Evolutionary conservation across 2,888 invertebrate species (phyloP).

Genomic region (Plagiodera versicolora): DNA sequence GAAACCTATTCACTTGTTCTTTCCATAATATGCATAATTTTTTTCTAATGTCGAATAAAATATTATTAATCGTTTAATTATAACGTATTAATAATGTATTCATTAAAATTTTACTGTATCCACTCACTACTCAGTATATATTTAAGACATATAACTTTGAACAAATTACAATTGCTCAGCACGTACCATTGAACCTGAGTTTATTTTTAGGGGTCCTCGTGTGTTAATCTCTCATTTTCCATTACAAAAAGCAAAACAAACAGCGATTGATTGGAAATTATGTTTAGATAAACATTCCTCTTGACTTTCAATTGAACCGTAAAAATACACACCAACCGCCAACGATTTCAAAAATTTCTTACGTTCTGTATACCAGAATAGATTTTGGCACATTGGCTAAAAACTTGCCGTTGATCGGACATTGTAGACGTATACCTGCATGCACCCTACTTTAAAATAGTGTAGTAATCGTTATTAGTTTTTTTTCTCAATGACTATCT

Average conservation of each 20-base stretch:
- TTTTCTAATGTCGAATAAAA: no score
- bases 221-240: not conserved
- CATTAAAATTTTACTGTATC: no score
- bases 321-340: conserved; percentile 2
- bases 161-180: no score
- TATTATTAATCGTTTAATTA: no score
- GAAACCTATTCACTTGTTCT: no score
- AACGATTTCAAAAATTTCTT: conserved; percentile 16
- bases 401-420: conserved; percentile 27
- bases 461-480: no score
- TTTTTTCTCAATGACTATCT: conserved; percentile 14
- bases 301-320: not conserved
- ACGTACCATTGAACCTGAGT: not conserved
- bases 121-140: no score
- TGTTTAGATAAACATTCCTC: conserved; percentile 11
- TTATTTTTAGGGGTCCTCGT: not conserved
- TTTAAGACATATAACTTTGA: no score
- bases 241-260: not conserved
- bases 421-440: conserved; percentile 14
- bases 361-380: conserved; percentile 43
- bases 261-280: not conserved
- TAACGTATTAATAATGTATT: no score
- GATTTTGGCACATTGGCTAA: conserved; percentile 47
- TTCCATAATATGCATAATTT: no score
- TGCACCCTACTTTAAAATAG: conserved; percentile 31